Conservation (phyloP, 2,113 vertebrate species). For the Tringa solitaria region DNA sequence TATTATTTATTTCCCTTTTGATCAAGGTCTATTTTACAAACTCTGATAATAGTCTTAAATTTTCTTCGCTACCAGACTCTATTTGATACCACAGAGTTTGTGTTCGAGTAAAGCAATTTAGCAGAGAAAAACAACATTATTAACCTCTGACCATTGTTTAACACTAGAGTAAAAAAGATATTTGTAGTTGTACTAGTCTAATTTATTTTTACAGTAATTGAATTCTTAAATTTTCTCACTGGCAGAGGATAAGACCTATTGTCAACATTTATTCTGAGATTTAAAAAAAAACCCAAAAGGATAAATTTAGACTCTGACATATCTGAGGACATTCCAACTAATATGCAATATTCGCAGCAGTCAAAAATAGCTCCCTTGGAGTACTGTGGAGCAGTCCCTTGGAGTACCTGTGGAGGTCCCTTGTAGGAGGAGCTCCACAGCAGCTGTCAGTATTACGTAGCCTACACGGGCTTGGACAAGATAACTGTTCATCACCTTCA, state of each 20-base stretch:
- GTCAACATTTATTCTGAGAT: not conserved
- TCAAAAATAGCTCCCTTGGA: not conserved
- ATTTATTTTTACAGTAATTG: constrained; percentile 15
- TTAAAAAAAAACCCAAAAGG: not conserved
- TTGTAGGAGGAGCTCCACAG: not conserved
- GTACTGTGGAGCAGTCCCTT: not conserved
- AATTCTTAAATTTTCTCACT: constrained; percentile 20
- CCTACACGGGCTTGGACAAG: not conserved
- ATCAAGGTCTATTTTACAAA: not conserved
- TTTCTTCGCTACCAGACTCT: not conserved
- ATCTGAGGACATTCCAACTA: not conserved
- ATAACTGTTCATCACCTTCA: not conserved
- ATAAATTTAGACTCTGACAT: not conserved
- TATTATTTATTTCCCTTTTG: not conserved
- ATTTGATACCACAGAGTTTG: not conserved
- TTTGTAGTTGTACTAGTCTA: not conserved
- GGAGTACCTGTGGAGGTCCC: not conserved
- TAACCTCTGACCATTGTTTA: constrained; percentile 2
- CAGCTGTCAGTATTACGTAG: not conserved
- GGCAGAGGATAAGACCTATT: not conserved
- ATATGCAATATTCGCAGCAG: not conserved
- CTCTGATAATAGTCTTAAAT: not conserved
- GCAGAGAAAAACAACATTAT: not conserved
- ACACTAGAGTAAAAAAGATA: not conserved
- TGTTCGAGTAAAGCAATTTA: not conserved